Evolutionary conservation across 2,113 vertebrate species (phyloP).

Genomic region (Steatornis caripensis): DNA sequence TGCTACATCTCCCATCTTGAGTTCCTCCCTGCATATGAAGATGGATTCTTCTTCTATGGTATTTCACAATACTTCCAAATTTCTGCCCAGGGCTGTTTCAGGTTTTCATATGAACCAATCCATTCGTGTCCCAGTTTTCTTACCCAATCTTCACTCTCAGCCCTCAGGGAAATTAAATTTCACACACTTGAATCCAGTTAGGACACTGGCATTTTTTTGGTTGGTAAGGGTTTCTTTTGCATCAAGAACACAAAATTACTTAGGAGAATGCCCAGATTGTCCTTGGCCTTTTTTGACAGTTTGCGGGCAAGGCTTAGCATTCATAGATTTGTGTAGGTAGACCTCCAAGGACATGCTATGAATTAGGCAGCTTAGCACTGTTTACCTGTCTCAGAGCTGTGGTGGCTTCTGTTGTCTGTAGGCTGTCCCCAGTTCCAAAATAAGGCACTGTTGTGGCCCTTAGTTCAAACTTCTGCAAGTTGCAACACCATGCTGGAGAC

Average conservation of each 20-base stretch:
- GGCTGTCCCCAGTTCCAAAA: neutral
- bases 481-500: neutral
- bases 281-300: neutral
- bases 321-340: neutral
- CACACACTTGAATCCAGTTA: constrained; percentile 52
- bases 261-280: neutral
- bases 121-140: constrained; percentile 58
- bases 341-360: neutral
- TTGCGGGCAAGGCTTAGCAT: neutral
- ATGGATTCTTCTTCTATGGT: neutral
- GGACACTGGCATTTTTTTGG: neutral
- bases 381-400: neutral
- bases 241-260: neutral
- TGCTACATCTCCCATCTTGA: neutral
- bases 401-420: neutral
- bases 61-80: constrained; percentile 53
- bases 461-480: neutral
- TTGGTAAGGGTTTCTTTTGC: neutral
- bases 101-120: constrained; percentile 57
- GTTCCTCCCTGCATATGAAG: constrained; percentile 18
- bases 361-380: neutral
- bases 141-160: constrained; percentile 53
- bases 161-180: constrained; percentile 61
- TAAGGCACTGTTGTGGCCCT: neutral
- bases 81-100: constrained; percentile 53